Conservation (phyloP, 2,113 vertebrate genomes). For the Diadophis punctatus region DNA sequence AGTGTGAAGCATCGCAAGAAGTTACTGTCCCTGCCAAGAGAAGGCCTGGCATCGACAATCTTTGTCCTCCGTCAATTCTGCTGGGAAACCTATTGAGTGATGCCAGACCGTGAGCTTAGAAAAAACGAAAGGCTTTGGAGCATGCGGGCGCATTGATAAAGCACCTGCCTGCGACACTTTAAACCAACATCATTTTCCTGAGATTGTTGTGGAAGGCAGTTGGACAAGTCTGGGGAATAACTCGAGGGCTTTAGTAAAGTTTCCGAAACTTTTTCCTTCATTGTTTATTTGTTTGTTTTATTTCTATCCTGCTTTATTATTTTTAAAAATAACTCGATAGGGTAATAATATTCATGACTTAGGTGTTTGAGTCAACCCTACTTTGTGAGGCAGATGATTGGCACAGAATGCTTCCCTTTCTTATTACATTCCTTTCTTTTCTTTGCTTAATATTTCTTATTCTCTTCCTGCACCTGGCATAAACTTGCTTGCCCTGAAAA, state of each 20-base stretch:
- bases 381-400: background rate
- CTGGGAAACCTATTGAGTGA: background rate
- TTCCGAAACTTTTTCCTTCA: background rate
- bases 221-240: background rate
- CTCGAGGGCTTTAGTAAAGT: background rate
- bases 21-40: background rate
- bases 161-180: background rate
- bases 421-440: background rate
- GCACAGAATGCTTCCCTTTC: background rate
- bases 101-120: background rate
- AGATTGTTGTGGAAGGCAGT: background rate
- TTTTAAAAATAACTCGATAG: background rate
- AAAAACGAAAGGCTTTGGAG: background rate
- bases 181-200: background rate
- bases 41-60: background rate
- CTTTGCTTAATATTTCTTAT: background rate
- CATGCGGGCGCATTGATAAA: background rate
- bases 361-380: background rate
- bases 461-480: background rate
- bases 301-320: too few relatives aligned
- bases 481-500: background rate
- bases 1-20: background rate
- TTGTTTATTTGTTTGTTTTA: too few relatives aligned
- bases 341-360: background rate
- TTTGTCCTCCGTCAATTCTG: background rate